These are phyloP conservation scores for Pomatorhinus ruficollis DNA, from an alignment of 2,113 vertebrate species.

Conservation along the genomic window DNA sequence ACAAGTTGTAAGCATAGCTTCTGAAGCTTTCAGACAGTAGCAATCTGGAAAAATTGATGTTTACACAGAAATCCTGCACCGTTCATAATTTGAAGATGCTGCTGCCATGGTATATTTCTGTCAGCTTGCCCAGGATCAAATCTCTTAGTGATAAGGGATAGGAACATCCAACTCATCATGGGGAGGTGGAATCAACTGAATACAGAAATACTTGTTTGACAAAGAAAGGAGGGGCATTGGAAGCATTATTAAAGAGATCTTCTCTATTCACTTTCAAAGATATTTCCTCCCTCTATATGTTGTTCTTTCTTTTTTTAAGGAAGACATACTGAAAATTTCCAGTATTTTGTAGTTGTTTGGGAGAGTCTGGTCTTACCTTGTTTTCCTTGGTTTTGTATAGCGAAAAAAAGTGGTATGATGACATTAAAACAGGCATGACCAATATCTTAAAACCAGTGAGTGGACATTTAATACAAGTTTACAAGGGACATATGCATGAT, in stretches of 20 bases:
- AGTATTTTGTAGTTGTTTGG: not conserved
- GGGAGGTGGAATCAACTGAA: conserved; percentile 57
- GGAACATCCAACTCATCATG: conserved; percentile 29
- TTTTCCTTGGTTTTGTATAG: not conserved
- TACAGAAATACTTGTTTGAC: conserved; percentile 9
- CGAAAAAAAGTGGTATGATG: not conserved
- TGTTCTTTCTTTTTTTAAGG: not conserved
- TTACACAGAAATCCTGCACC: conserved; percentile 55
- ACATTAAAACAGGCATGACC: not conserved
- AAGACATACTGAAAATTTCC: not conserved
- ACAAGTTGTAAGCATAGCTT: conserved; percentile 12
- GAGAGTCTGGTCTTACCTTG: not conserved
- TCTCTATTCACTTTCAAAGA: not conserved
- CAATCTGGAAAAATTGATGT: conserved; percentile 74
- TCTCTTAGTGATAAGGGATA: conserved; percentile 44
- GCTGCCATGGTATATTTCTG: conserved; percentile 62
- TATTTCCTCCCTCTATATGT: not conserved
- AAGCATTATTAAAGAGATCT: not conserved
- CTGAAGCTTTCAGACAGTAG: conserved; percentile 59
- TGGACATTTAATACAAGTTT: not conserved
- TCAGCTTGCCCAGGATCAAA: conserved; percentile 66
- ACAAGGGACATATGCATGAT: not conserved
- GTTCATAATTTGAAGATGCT: conserved; percentile 54
- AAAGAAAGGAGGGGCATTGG: not conserved
- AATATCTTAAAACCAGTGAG: not conserved